Evolutionary conservation across 2,888 invertebrate species (phyloP).

Genomic region (Plebejus melissa): DNA sequence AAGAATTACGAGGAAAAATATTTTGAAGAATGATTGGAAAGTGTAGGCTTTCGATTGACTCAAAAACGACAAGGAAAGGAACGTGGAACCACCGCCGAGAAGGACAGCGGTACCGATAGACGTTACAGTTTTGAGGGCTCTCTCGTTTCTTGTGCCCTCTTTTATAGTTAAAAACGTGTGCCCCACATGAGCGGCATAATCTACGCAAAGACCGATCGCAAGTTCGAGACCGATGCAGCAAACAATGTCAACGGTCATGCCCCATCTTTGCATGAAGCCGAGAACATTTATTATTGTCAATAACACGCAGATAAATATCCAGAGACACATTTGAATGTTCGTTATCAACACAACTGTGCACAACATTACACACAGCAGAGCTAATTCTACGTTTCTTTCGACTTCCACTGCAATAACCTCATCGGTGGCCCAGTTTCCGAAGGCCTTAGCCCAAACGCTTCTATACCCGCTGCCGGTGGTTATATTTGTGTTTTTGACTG

Average conservation of each 20-base stretch:
- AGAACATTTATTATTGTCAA: slow-evolving; percentile 86
- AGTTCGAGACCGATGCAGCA: slow-evolving; percentile 89
- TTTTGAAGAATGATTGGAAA: slow-evolving; percentile 86
- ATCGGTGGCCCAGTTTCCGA: slow-evolving; percentile 88
- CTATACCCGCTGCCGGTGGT: slow-evolving; percentile 80
- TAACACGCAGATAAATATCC: slow-evolving; percentile 87
- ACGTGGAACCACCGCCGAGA: slow-evolving; percentile 87
- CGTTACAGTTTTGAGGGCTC: slow-evolving; percentile 82
- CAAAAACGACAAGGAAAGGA: slow-evolving; percentile 85
- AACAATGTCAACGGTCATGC: slow-evolving; percentile 88
- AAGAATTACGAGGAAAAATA: slow-evolving; percentile 86
- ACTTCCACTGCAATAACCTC: slow-evolving; percentile 88
- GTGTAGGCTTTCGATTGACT: slow-evolving; percentile 86
- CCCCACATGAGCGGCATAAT: slow-evolving; percentile 90
- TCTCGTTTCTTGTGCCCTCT: slow-evolving; percentile 72
- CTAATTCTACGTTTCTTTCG: slow-evolving; percentile 85
- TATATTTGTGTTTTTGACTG: slow-evolving; percentile 79
- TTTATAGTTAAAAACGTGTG: slow-evolving; percentile 86
- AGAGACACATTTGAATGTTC: slow-evolving; percentile 86
- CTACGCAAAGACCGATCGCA: slow-evolving; percentile 90
- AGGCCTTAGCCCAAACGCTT: slow-evolving; percentile 85
- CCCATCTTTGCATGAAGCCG: slow-evolving; percentile 90
- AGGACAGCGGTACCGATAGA: slow-evolving; percentile 88
- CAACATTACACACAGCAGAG: slow-evolving; percentile 88
- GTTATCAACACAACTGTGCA: slow-evolving; percentile 87